Evolutionary conservation across 2,113 vertebrate genomes (phyloP), one percentile per base, ranked within the genome.

Genomic region (Nothoprocta pentlandii): DNA sequence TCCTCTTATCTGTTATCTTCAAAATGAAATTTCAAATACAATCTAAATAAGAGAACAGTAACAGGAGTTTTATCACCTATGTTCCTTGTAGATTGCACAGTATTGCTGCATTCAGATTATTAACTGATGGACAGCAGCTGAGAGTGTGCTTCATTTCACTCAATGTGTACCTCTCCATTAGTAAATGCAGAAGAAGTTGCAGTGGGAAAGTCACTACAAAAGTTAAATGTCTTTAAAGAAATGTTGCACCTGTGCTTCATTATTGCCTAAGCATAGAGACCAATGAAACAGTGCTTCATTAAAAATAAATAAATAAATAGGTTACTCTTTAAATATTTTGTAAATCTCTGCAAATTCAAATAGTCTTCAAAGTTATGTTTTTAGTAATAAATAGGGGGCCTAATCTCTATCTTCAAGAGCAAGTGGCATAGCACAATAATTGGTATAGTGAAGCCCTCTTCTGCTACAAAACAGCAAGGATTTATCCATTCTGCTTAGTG

Each of bases 231-330:
- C 39, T 82, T 91, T 66, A 79, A 71, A 94, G 62, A 81, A 34
- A 28, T 87, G 19, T 64, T 79, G 39, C 42, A 89, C 34, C 66
- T 49, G 16, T 53, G 41, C 51, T 56, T 85, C 69, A 56, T 90
- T 86, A 75, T 64, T 90, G 62, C 47, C 62, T 58, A 92, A 76
- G n/a, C n/a, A 90, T n/a, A 94, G 83, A 90, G 7, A 68, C 53
- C 88, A 94, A 93, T 79, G 53, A 89, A 23, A 79, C 62, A 73
- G 92, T 87, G 21, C 51, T 71, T 90, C 86, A 94, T 93, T 94
- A 92, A 6, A 49, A 44, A 5, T 13, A 44, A 44, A 44, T 12
- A 44, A 44, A 44, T 12, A 63, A 80, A 75, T 90, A 6, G 16
- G 7, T 41, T 34, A 6, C 15, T 74, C 83, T 89, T 93, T 83